These are phyloP conservation scores for Hydrotaea cyrtoneurina DNA, from an alignment of 2,888 invertebrate genomes.

Conservation along the genomic window DNA sequence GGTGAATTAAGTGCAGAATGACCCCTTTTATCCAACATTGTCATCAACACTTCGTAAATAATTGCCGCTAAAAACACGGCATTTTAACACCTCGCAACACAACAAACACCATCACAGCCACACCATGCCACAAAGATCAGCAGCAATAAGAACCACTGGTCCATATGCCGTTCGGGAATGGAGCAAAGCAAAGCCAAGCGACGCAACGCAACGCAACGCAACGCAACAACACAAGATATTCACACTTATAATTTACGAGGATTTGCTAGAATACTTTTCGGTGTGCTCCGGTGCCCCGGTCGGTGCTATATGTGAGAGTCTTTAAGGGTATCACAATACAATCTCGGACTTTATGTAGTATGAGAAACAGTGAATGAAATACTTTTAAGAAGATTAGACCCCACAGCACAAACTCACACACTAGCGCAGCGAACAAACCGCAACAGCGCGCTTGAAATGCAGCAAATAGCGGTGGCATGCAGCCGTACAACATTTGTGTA, in stretches of 20 bases:
- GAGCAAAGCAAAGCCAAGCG: too few species aligned
- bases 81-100: slow-evolving; percentile 66
- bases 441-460: not conserved
- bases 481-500: slow-evolving; percentile 16
- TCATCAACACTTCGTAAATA: slow-evolving; percentile 68
- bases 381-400: slow-evolving; percentile 67
- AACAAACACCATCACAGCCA: slow-evolving; percentile 41
- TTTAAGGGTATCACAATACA: slow-evolving; percentile 63
- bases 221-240: slow-evolving; percentile 41
- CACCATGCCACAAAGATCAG: slow-evolving; percentile 11
- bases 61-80: slow-evolving; percentile 67
- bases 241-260: slow-evolving; percentile 67
- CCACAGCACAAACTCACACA: slow-evolving; percentile 44
- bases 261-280: slow-evolving; percentile 59
- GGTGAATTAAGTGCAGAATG: slow-evolving; percentile 68
- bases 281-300: slow-evolving; percentile 11
- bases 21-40: slow-evolving; percentile 68
- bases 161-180: not conserved
- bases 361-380: slow-evolving; percentile 68
- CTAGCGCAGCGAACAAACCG: not conserved
- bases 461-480: slow-evolving; percentile 57
- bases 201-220: too few species aligned
- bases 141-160: not conserved
- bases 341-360: slow-evolving; percentile 63
- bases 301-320: slow-evolving; percentile 62